Evolutionary conservation across 1,140 invertebrate species (phyloP).

Genomic region (Wasmannia auropunctata): DNA sequence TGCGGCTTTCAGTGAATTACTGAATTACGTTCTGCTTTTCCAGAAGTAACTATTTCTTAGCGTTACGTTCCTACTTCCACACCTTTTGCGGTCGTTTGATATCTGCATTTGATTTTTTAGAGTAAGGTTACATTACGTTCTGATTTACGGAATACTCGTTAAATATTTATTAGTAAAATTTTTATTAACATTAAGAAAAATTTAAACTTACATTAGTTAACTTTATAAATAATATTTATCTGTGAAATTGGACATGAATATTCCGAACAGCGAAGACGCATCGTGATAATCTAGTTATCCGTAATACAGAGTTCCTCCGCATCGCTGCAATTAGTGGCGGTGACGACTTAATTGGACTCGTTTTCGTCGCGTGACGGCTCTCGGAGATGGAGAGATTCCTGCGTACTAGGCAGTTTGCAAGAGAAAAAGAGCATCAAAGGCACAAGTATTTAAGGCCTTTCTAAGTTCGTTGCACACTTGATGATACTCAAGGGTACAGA

Average conservation of each 20-base stretch:
- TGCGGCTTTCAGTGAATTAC: conserved; percentile 47
- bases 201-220: neutral
- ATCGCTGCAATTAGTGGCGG: conserved; percentile 77
- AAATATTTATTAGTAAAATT: neutral
- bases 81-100: neutral
- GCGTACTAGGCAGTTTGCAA: conserved; percentile 15
- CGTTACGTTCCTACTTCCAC: conserved; percentile 14
- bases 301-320: conserved; percentile 71
- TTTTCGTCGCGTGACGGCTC: conserved; percentile 79
- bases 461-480: conserved; percentile 7
- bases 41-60: conserved; percentile 64
- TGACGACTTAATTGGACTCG: conserved; percentile 81
- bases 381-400: conserved; percentile 70
- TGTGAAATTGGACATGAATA: neutral
- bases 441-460: conserved; percentile 1
- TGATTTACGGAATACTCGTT: neutral
- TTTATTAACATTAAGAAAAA: neutral
- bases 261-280: neutral
- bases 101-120: neutral
- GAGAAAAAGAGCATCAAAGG: conserved; percentile 41
- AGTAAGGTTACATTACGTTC: neutral
- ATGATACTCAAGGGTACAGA: neutral
- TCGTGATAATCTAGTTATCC: conserved; percentile 67
- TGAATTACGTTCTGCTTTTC: conserved; percentile 39
- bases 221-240: neutral